Percentiles rank a stretch among this genome's conserved stretches.
Evolutionary conservation across 2,888 invertebrate species (phyloP).

Genomic region (Ormyrus labotus): DNA sequence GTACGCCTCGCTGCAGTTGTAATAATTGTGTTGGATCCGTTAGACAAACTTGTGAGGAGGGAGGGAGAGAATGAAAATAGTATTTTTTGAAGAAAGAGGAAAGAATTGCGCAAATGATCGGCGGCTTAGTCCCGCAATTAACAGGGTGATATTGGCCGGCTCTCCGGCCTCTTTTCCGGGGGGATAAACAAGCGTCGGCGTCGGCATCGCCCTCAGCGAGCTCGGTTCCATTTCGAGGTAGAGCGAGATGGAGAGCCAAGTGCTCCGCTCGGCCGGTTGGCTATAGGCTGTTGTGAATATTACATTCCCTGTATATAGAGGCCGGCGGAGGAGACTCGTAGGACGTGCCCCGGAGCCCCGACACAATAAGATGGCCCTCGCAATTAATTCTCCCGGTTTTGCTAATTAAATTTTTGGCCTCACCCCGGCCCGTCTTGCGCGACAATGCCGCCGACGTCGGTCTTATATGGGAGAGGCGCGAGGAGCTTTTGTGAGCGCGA

Average conservation of each 20-base stretch:
- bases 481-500: conserved; percentile 44
- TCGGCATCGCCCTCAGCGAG: not conserved
- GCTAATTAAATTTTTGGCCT: conserved; percentile 74
- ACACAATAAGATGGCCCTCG: conserved; percentile 70
- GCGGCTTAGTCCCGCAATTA: not conserved
- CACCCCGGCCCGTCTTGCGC: conserved; percentile 14
- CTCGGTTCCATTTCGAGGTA: conserved; percentile 27
- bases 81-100: not conserved
- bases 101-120: conserved; percentile 7
- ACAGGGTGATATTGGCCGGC: not conserved
- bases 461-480: conserved; percentile 13
- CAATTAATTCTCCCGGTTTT: conserved; percentile 74
- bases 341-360: conserved; percentile 56
- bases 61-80: no score
- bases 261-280: conserved; percentile 14
- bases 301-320: conserved; percentile 73
- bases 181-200: conserved; percentile 1
- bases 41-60: no score
- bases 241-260: conserved; percentile 24
- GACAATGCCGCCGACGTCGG: conserved; percentile 34
- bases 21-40: no score
- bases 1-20: no score
- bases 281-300: conserved; percentile 71
- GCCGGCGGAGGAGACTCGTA: conserved; percentile 48
- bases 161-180: no score